Base-by-base conservation (phyloP, 2,797 vertebrate species). In the Dryobates pubescens region DNA sequence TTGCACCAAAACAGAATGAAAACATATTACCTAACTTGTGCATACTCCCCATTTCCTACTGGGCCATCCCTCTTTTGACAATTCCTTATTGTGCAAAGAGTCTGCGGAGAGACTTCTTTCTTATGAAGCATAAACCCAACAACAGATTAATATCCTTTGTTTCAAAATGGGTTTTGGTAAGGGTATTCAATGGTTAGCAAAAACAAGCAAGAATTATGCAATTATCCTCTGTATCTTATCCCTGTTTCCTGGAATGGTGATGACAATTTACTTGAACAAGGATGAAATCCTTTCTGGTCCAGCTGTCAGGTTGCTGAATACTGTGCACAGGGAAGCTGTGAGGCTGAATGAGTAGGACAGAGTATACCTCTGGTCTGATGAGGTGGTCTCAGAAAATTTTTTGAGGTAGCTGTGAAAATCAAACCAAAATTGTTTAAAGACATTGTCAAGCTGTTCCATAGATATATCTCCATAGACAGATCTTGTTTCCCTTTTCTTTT, bases 401-500 rank as follows among this genome's bases (percentile, higher is more conserved):
- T 53, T 53, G 26, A 53, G 26, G 53, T 83, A 83, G 32, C 70
- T 89, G 45, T 71, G 45, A 89, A 88, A 93, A 84, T 90, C 63
- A 86, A 90, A 91, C 82, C 36, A 92, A 58, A 72, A 19, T 29
- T 11, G 4, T 89, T 95, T 93, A 90, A 94, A 79, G 11, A 30
- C 32, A 53, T 9, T 86, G 83, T 24, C 32, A 78, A 80, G 38
- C 68, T 61, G 29, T 47, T 68, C 51, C 54, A 57, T 58, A 94
- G 88, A 59, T 82, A 88, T 30, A 79, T 89, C 90, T 92, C 51
- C 54, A 57, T 58, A 94, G 89, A 59, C 82, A 88, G 29, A 79
- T 89, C 90, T 92, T 19, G 61, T 96, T 73, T 73, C 58, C 41
- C 94, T 95, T 92, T 84, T 38, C 91, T 96, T 93, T 76, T 95